Conservation (phyloP, 2,113 vertebrate genomes). For the Cheilinus undulatus region DNA sequence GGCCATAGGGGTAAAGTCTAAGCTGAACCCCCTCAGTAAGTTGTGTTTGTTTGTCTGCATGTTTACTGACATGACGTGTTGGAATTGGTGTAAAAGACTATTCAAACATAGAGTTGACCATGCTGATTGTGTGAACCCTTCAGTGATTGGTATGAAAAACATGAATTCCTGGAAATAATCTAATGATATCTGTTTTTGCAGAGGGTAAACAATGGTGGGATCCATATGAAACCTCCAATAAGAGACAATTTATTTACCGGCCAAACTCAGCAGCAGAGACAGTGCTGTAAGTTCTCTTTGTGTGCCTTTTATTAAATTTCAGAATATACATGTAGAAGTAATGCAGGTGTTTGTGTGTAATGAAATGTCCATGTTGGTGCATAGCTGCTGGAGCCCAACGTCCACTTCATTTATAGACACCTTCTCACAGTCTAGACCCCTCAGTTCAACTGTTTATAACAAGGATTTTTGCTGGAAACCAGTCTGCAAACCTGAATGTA, state of each 20-base stretch:
- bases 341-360: slow-evolving; percentile 4
- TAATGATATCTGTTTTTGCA: slow-evolving; percentile 8
- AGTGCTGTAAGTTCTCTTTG: slow-evolving; percentile 73
- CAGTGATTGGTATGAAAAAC: neutral
- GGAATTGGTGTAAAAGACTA: neutral
- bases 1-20: neutral
- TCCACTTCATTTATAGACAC: slow-evolving; percentile 76
- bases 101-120: too few relatives aligned
- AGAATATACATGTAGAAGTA: neutral
- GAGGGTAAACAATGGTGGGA: slow-evolving; percentile 77
- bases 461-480: slow-evolving; percentile 85
- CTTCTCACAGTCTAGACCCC: slow-evolving; percentile 72
- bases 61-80: neutral
- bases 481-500: slow-evolving; percentile 72
- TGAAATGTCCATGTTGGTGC: slow-evolving; percentile 3
- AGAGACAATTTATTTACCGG: slow-evolving; percentile 78
- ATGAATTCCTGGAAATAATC: too few relatives aligned
- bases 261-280: slow-evolving; percentile 44
- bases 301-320: neutral
- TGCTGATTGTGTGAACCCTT: neutral
- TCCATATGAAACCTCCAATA: slow-evolving; percentile 84
- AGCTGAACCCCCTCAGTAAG: too few relatives aligned
- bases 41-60: neutral
- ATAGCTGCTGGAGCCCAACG: slow-evolving; percentile 65
- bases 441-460: slow-evolving; percentile 79